Conservation (phyloP, 2,113 vertebrate species). For the Maccullochella peelii region DNA sequence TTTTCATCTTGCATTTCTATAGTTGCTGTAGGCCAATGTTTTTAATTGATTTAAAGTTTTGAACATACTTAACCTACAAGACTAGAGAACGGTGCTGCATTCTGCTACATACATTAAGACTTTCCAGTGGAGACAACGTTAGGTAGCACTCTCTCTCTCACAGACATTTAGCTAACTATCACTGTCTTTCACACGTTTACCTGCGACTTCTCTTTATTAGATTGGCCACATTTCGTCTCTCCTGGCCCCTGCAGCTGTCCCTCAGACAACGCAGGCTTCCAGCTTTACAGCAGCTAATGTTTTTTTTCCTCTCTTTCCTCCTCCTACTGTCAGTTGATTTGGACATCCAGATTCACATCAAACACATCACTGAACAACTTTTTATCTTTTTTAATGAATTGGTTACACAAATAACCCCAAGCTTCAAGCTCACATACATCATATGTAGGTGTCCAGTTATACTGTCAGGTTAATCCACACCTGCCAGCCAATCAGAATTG, state of each 20-base stretch:
- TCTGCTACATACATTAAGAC: neutral
- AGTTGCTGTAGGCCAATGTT: neutral
- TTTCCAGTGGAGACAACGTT: too few species aligned
- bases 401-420: neutral
- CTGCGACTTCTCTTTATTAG: neutral
- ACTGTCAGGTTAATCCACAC: too few species aligned
- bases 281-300: neutral
- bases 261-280: too few species aligned
- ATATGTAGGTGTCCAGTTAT: neutral
- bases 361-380: too few species aligned
- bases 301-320: neutral
- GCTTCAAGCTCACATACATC: neutral
- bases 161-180: neutral
- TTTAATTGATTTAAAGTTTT: neutral
- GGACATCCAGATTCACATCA: too few species aligned
- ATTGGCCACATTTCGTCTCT: neutral
- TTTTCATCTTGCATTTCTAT: neutral
- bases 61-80: neutral
- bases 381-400: neutral
- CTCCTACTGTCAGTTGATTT: too few species aligned
- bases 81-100: neutral
- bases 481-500: too few species aligned
- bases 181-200: neutral
- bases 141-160: neutral
- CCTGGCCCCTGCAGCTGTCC: too few species aligned